Base-by-base conservation (phyloP, 2,888 invertebrate genomes). In the Clistopyga incitator region DNA sequence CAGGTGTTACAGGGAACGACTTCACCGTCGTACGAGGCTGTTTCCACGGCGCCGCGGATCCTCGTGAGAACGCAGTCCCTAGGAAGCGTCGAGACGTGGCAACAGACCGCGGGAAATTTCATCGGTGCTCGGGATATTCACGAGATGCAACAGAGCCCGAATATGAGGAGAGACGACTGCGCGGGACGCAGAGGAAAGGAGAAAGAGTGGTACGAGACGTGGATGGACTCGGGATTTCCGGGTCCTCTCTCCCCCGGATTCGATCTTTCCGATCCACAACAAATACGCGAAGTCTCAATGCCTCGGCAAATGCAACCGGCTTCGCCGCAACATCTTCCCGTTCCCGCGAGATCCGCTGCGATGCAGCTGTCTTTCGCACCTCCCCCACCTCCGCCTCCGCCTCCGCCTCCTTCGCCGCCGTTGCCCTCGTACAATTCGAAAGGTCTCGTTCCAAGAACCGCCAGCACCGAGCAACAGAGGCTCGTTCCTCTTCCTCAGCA, bases 171-270 rank as follows among this genome's bases (percentile, higher is more conserved):
- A 47, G 91, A 91, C 13, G 86, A 89, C 15, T 87, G 87, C 25
- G 74, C 78, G 2, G 85, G 81, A 38, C 87, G 91, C 25, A 92
- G 92, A 83, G 88, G 84, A 25, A 93, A 88, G 75, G 95, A 95
- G 88, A 96, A 95, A 87, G 95, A 96, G 86, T 96, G 96, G 96
- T 96, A 95, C 90, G 96, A 96, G 90, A 96, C 96, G 0, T 95
- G 95, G 3, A 90, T 96, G 86, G 96, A 96, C 91, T 94, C 90
- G 6, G 87, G 84, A 70, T 86, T 82, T 11, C 42, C 68, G n/a
- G 54, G 45, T n/a, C 50, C 68, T 4, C 23, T 74, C 11, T 64
- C 64, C n/a, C 13, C 74, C 18, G 23, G 61, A 0, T 78, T 52
- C 72, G 59, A 59, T 1, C 3, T 29, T 29, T 2, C 13, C 11